Base-by-base conservation (phyloP, 1,140 invertebrate genomes). In the Papilio xuthus region DNA sequence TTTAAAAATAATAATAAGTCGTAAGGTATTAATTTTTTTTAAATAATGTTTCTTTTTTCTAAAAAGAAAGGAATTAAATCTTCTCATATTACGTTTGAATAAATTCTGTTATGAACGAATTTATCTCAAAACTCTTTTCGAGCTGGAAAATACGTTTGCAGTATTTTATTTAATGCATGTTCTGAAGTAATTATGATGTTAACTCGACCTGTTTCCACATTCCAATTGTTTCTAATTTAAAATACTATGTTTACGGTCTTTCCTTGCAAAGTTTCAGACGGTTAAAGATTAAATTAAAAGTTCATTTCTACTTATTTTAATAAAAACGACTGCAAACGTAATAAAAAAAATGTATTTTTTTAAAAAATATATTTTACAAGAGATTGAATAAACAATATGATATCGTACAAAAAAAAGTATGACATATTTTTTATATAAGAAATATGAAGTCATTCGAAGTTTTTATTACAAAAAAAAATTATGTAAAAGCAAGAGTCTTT, bases 181-280 rank as follows among this genome's bases (percentile, higher is more conserved):
- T 67, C 60, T 67, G 60, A 15, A 67, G 60, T 67, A 67, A 67
- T 60, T 60, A 26, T 60, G 23, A 60, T 28, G 60, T 67, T 67
- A 67, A 67, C 60, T 67, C 60, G 60, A 67, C 60, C 60, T 67
- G 23, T 28, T 67, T 67, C 60, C 23, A 7, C 60, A 18, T 18
- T 26, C 9, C 26, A 13, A 67, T 32, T 67, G 26, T 60, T 60
- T 32, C 26, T 28, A 15, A 15, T 32, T 28, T 67, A 67, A 67
- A 67, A 67, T 13, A 67, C 2, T 67, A 28, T 67, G 10, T 67
- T 9, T 26, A 4, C 60, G 4, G 26, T 32, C 13, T 67, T 32
- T 32, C 32, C 13, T 12, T 26, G 13, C 23, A 20, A 26, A 26
- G 9, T 60, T 60, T 20, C 44, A 18, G n/a, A 18, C 50, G 18